Evolutionary conservation across 92 coral and sea anemone species (phyloP), one percentile per base, ranked within the genome.

Genomic region (Chrysogorgia sp.): DNA sequence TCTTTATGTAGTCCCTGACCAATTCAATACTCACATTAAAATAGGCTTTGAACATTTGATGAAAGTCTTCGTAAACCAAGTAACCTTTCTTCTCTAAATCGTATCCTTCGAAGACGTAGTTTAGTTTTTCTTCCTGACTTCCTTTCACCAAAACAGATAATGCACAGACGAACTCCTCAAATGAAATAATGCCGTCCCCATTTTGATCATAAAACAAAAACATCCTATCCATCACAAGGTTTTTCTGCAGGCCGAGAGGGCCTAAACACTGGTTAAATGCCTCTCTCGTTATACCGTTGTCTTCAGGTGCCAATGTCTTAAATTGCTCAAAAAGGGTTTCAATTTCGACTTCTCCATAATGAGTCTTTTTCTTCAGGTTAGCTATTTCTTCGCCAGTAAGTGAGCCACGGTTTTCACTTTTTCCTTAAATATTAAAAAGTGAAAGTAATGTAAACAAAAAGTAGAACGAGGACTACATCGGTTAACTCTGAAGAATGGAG

Each of bases 151-250:
- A 88, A 75, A 96, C 81, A 12, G 99, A 96, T 24, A 96, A 68
- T 9, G 92, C 99, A 31, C 75, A 66, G 40, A 96, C 82, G 75
- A 96, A 96, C 70, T 96, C 99, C 32, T 96, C 91, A 62, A 96
- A 78, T 70, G 92, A 90, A 48, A 96, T 96, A 24, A 92, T 76
- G 41, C 91, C 90, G 65, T 96, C 94, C 12, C 63, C 83, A 49
- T 77, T 85, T 76, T 87, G 92, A 71, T 96, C 99, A 81, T 96
- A 96, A 77, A 96, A 96, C 58, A 81, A 71, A 75, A 96, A 96
- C 99, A 96, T 96, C 82, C 90, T 93, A 25, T 96, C 99, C 97
- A 96, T 92, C 13, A 92, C 97, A n/a, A 96, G 81, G 74, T 92
- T 96, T 67, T 84, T 87, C 53, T 87, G 90, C 59, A 90, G 89